A percentile compares a stretch with the other conserved stretches of the same genome.
These are phyloP conservation scores for Solenopsis invicta DNA, from an alignment of 1,140 invertebrate genomes.

Conservation along the genomic window DNA sequence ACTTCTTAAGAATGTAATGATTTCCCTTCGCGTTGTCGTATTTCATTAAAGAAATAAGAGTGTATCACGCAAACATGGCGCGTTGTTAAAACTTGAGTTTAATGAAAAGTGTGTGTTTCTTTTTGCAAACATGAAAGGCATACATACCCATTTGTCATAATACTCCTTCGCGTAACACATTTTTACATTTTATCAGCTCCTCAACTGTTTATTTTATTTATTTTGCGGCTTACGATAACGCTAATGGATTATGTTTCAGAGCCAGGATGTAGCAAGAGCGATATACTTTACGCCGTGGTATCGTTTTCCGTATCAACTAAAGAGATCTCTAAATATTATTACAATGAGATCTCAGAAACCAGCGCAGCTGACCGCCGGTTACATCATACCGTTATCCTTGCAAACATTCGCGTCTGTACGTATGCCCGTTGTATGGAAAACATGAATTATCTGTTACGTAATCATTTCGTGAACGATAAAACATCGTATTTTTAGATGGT, in stretches of 20 bases:
- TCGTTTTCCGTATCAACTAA: conserved; percentile 3
- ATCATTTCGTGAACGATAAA: not conserved
- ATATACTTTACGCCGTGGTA: conserved; percentile 55
- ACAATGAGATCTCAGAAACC: conserved; percentile 65
- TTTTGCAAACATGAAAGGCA: not conserved
- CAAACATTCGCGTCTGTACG: conserved; percentile 72
- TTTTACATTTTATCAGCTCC: conserved; percentile 22
- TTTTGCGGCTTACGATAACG: not conserved
- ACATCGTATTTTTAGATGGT: conserved; percentile 67
- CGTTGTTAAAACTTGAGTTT: not conserved
- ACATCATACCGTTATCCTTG: conserved; percentile 63
- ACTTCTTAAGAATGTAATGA: not conserved
- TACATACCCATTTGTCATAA: not conserved
- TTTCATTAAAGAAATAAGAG: not conserved
- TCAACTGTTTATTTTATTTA: not conserved
- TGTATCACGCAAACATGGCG: not conserved
- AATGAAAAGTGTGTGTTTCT: conserved; percentile 1
- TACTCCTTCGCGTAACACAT: not conserved
- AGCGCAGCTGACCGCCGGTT: conserved; percentile 64
- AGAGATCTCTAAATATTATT: conserved; percentile 48
- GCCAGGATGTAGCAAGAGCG: conserved; percentile 1
- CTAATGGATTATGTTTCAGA: conserved; percentile 49
- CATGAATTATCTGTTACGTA: not conserved
- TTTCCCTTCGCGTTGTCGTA: not conserved
- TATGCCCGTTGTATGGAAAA: not conserved